phyloP scores from a whole-genome alignment of 2,797 vertebrate species.

The Natrix natrix region DNA sequence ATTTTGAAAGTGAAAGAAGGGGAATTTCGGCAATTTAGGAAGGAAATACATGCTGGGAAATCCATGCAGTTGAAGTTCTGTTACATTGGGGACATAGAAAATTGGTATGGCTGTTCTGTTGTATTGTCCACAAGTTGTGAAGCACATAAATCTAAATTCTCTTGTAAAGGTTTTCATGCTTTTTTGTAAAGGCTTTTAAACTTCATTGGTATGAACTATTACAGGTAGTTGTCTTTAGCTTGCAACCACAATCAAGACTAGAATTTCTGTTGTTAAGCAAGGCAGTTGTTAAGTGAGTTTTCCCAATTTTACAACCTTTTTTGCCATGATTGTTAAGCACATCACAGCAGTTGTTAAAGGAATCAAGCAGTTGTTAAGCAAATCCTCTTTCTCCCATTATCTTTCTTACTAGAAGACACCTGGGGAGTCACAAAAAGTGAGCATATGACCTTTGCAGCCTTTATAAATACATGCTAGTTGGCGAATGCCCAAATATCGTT shows the following conservation, averaged over 20 bases:
- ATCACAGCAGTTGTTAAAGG: neutral
- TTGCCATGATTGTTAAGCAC: neutral
- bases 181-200: neutral
- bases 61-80: neutral
- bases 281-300: neutral
- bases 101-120: neutral
- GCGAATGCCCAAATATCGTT: neutral
- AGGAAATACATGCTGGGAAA: neutral
- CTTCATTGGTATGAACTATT: neutral
- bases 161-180: neutral
- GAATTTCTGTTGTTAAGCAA: neutral
- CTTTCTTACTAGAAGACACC: neutral
- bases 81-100: neutral
- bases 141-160: neutral
- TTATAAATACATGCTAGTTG: neutral
- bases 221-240: neutral
- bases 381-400: neutral
- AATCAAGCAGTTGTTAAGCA: neutral
- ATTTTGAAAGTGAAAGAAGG: neutral
- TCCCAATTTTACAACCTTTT: neutral
- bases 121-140: neutral
- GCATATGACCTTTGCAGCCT: neutral
- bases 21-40: neutral
- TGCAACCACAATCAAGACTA: neutral
- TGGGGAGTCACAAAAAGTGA: neutral